A percentile compares a stretch with the other conserved stretches of the same genome.
These are phyloP conservation scores for Pomatorhinus ruficollis DNA, from an alignment of 2,113 vertebrate genomes.

Conservation along the genomic window DNA sequence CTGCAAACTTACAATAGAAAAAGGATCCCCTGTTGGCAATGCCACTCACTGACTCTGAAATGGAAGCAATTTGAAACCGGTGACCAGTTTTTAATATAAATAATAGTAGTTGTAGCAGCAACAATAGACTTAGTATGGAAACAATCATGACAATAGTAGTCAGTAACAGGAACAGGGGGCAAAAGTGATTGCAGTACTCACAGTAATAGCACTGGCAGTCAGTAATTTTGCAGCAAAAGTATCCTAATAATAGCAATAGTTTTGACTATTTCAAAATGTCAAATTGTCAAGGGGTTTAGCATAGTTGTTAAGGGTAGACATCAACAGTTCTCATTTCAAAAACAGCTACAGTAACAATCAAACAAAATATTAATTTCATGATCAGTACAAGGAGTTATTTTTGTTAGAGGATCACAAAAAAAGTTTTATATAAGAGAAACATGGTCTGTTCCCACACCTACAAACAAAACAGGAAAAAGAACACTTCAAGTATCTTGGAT, in stretches of 20 bases:
- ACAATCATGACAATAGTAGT: background rate
- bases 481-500: background rate
- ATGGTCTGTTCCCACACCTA: background rate
- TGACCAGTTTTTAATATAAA: background rate
- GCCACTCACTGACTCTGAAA: background rate
- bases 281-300: background rate
- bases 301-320: background rate
- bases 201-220: background rate
- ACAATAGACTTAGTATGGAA: background rate
- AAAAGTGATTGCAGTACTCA: background rate
- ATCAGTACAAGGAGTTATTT: background rate
- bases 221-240: background rate
- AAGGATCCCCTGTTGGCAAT: background rate
- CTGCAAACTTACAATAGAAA: fast-evolving
- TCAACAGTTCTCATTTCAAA: background rate
- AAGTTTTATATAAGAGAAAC: background rate
- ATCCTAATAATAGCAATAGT: background rate
- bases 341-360: background rate
- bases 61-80: background rate
- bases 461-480: background rate
- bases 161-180: background rate
- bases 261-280: background rate
- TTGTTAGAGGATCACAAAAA: background rate
- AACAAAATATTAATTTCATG: background rate
- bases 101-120: background rate